phyloP scores from a whole-genome alignment of 2,888 invertebrate genomes.

The Drosophila algonquin region DNA sequence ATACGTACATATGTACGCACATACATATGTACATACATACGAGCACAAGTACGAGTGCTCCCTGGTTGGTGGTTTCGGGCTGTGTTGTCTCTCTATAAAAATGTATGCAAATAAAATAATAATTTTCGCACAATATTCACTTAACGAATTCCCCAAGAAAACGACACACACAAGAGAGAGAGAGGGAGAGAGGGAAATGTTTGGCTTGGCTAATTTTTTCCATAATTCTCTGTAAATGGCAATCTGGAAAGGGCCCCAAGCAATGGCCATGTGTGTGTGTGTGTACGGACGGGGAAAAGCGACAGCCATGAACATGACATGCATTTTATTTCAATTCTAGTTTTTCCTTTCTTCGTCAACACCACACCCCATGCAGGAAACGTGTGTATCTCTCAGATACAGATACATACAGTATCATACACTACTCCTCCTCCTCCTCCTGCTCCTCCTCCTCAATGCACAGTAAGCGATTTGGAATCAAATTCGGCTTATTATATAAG shows the following conservation, averaged over 20 bases:
- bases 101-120: conserved; percentile 77
- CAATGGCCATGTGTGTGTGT: conserved; percentile 24
- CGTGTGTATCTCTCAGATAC: conserved; percentile 42
- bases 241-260: conserved; percentile 27
- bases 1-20: conserved; percentile 4
- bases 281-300: conserved; percentile 56
- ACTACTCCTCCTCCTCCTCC: not conserved
- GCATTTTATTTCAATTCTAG: conserved; percentile 67
- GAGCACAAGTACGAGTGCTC: not conserved
- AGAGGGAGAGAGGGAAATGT: conserved; percentile 3
- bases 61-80: not conserved
- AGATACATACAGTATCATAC: conserved; percentile 53
- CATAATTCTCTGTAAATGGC: conserved; percentile 78
- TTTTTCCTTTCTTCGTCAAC: conserved; percentile 28
- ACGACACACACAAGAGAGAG: not conserved
- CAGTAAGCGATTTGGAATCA: conserved; percentile 9
- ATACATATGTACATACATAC: conserved; percentile 26
- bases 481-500: conserved; percentile 22
- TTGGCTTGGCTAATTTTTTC: conserved; percentile 76
- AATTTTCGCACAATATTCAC: conserved; percentile 65
- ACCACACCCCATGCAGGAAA: conserved; percentile 61
- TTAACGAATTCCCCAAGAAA: conserved; percentile 37
- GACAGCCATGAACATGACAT: conserved; percentile 73
- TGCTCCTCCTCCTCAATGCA: not conserved
- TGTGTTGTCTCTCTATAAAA: conserved; percentile 57